Percentiles rank a stretch among this genome's conserved stretches.
Evolutionary conservation across 2,797 vertebrate genomes (phyloP).

Genomic region (Potorous gilbertii): DNA sequence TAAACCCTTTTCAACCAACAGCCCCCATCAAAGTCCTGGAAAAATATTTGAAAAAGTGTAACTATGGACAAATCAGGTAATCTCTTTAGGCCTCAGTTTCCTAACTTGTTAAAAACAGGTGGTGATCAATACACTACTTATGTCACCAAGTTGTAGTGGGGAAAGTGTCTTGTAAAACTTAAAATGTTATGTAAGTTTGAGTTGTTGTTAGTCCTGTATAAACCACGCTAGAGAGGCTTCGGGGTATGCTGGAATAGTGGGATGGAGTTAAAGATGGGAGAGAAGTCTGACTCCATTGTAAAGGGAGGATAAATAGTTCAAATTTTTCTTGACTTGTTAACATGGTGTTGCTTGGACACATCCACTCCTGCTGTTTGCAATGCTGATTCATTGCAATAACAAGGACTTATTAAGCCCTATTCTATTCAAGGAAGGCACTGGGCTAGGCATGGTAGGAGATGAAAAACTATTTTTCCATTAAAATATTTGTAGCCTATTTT

Average conservation of each 20-base stretch:
- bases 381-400: not conserved
- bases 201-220: not conserved
- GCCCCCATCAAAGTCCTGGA: not conserved
- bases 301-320: not conserved
- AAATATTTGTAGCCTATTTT: slow-evolving; percentile 32
- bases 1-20: slow-evolving; percentile 29
- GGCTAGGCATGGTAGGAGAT: not conserved
- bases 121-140: not conserved
- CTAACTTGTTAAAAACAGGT: not conserved
- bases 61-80: not conserved
- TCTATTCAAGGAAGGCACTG: not conserved
- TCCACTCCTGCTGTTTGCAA: slow-evolving; percentile 29
- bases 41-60: not conserved
- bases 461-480: not conserved
- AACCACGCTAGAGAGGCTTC: not conserved
- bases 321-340: slow-evolving; percentile 29
- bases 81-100: not conserved
- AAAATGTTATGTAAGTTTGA: not conserved
- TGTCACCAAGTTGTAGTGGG: not conserved
- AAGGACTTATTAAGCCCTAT: not conserved
- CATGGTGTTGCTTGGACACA: slow-evolving; percentile 16
- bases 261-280: not conserved
- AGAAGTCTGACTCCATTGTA: not conserved
- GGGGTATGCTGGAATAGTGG: not conserved
- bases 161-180: not conserved